Conservation (phyloP, 2,797 vertebrate species). For the Sebastes itinus region DNA sequence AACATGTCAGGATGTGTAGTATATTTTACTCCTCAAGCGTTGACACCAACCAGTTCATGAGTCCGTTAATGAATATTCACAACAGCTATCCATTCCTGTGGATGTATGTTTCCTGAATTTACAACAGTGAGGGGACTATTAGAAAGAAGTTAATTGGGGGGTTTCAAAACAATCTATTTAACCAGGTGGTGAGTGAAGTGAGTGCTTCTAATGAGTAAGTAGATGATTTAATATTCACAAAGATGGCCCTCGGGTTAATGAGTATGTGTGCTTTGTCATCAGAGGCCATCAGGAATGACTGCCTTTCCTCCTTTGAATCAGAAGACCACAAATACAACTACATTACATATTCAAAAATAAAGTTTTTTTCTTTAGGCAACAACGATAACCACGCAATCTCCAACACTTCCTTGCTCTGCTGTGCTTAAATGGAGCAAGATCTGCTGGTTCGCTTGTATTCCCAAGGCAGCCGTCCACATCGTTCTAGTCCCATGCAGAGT, state of each 20-base stretch:
- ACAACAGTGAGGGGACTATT: slow-evolving; percentile 62
- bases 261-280: slow-evolving; percentile 78
- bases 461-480: slow-evolving; percentile 68
- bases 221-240: slow-evolving; percentile 72
- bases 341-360: slow-evolving; percentile 81
- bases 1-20: slow-evolving; percentile 71
- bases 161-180: slow-evolving; percentile 55
- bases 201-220: slow-evolving; percentile 31
- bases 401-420: slow-evolving; percentile 61
- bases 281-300: slow-evolving; percentile 54
- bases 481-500: slow-evolving; percentile 76
- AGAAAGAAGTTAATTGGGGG: slow-evolving; percentile 43
- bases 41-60: slow-evolving; percentile 68
- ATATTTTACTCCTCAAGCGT: slow-evolving; percentile 68
- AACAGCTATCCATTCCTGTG: slow-evolving; percentile 65
- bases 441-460: slow-evolving; percentile 65
- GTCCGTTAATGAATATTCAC: slow-evolving; percentile 74
- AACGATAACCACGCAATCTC: slow-evolving; percentile 61
- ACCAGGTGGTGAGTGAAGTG: slow-evolving; percentile 37
- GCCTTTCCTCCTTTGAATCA: slow-evolving; percentile 57
- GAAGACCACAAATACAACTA: slow-evolving; percentile 70
- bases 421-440: slow-evolving; percentile 75
- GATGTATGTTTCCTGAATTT: slow-evolving; percentile 67
- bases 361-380: slow-evolving; percentile 75
- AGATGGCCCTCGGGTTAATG: slow-evolving; percentile 53